These are phyloP conservation scores for Electrona antarctica DNA, from an alignment of 2,113 vertebrate species.

Conservation along the genomic window DNA sequence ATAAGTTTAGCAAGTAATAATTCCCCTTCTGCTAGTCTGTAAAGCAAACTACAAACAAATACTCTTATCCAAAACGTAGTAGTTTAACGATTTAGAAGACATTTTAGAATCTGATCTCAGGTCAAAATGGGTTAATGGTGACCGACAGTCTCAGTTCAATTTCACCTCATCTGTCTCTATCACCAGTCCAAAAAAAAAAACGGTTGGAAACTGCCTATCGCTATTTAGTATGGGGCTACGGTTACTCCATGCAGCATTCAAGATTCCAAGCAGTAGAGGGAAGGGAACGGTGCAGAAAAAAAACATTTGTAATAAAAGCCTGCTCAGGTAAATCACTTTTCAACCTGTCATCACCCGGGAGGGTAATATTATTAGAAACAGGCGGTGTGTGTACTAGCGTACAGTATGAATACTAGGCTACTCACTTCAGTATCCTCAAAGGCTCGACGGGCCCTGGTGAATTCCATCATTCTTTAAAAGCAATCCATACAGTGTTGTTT, in stretches of 20 bases:
- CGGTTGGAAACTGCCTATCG: slow-evolving; percentile 52
- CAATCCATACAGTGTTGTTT: slow-evolving; percentile 47
- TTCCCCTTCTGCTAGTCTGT: too few species aligned
- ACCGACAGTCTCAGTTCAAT: slow-evolving; percentile 19
- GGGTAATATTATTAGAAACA: slow-evolving; percentile 76
- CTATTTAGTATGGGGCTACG: slow-evolving; percentile 54
- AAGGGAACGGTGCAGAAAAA: slow-evolving; percentile 49
- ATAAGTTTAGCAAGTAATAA: too few species aligned
- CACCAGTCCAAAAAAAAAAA: slow-evolving; percentile 35
- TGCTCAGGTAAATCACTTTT: slow-evolving; percentile 75
- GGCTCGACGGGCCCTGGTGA: slow-evolving; percentile 43
- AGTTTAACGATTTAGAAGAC: too few species aligned
- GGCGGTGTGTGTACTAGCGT: slow-evolving; percentile 64
- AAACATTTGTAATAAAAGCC: slow-evolving; percentile 74
- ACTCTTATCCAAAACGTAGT: too few species aligned
- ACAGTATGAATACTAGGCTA: slow-evolving; percentile 70
- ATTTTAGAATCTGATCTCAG: too few species aligned
- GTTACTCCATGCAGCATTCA: slow-evolving; percentile 44
- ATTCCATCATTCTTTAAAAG: slow-evolving; percentile 61
- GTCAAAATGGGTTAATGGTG: too few species aligned
- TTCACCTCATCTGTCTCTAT: slow-evolving; percentile 69
- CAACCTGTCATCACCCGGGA: slow-evolving; percentile 72
- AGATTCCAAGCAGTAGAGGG: slow-evolving; percentile 63
- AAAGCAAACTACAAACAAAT: too few species aligned
- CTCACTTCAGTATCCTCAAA: slow-evolving; percentile 58